phyloP scores from a whole-genome alignment of 2,113 vertebrate species.

The Halcyon malimbica region DNA sequence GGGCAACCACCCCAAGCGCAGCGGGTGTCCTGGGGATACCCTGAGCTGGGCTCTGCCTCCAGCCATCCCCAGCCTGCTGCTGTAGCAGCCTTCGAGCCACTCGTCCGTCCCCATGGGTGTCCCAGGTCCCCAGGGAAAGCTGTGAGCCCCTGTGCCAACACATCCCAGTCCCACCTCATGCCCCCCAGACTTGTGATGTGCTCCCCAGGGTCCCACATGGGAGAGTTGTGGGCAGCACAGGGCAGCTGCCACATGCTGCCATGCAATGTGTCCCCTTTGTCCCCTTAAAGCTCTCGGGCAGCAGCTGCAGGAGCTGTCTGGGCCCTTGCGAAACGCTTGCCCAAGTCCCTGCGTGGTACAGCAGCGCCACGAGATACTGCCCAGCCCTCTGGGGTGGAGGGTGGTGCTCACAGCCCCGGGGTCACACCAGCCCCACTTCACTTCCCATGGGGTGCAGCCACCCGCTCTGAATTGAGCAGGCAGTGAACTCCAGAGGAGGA shows the following conservation, averaged over 20 bases:
- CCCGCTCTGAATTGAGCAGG: background rate
- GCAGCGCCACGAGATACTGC: rapidly evolving
- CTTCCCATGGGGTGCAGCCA: background rate
- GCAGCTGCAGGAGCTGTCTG: rapidly evolving
- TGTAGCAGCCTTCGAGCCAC: background rate
- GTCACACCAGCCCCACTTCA: background rate
- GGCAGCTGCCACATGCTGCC: background rate
- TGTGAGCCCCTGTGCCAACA: background rate
- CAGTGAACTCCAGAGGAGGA: background rate
- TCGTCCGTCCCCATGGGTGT: rapidly evolving
- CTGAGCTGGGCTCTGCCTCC: background rate
- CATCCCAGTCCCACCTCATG: rapidly evolving
- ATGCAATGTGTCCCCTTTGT: background rate
- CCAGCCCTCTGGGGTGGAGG: rapidly evolving
- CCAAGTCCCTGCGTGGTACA: rapidly evolving
- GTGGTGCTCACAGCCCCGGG: rapidly evolving
- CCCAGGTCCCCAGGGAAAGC: background rate
- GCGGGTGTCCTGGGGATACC: rapidly evolving
- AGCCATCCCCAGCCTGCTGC: background rate
- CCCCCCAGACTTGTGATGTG: background rate
- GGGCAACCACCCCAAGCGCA: background rate
- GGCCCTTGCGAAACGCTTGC: background rate
- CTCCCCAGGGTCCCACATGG: background rate
- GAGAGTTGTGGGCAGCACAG: background rate
- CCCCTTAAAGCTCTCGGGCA: background rate